Percentiles rank a stretch among this genome's conserved stretches.
Evolutionary conservation across 2,888 invertebrate genomes (phyloP).

Genomic region (Patella caerulea): DNA sequence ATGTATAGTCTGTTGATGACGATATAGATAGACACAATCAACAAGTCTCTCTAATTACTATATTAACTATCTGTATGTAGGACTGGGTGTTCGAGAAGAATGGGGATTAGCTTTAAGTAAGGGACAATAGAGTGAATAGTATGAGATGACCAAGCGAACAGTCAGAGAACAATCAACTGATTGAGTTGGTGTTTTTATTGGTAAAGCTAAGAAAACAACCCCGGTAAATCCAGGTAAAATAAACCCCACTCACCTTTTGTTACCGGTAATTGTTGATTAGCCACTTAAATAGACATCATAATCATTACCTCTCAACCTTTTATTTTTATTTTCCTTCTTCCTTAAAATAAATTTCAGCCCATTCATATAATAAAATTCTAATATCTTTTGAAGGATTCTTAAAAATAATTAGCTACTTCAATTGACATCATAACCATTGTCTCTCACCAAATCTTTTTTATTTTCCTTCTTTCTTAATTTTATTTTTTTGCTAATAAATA

Average conservation of each 20-base stretch:
- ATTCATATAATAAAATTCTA: not conserved
- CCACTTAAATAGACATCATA: too few relatives aligned
- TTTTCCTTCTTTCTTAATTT: too few relatives aligned
- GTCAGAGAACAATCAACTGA: not conserved
- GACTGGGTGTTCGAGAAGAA: not conserved
- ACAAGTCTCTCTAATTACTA: not conserved
- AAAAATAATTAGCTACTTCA: too few relatives aligned
- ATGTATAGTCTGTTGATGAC: too few relatives aligned
- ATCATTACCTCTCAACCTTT: too few relatives aligned
- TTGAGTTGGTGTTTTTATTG: not conserved
- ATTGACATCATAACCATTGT: too few relatives aligned
- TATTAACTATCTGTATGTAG: not conserved
- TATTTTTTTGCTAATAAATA: too few relatives aligned
- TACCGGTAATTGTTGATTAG: not conserved
- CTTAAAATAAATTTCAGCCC: too few relatives aligned
- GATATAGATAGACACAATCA: not conserved
- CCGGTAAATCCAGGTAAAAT: not conserved
- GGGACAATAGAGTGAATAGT: not conserved
- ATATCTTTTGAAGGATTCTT: too few relatives aligned
- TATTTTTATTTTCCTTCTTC: too few relatives aligned
- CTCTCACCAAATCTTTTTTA: too few relatives aligned
- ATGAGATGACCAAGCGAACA: not conserved
- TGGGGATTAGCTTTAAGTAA: not conserved
- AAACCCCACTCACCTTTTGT: constrained; percentile 2
- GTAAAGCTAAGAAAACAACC: not conserved